A percentile compares a stretch with the other conserved stretches of the same genome.
Conservation (phyloP, 1,140 invertebrate genomes). For the Drosophila auraria region DNA sequence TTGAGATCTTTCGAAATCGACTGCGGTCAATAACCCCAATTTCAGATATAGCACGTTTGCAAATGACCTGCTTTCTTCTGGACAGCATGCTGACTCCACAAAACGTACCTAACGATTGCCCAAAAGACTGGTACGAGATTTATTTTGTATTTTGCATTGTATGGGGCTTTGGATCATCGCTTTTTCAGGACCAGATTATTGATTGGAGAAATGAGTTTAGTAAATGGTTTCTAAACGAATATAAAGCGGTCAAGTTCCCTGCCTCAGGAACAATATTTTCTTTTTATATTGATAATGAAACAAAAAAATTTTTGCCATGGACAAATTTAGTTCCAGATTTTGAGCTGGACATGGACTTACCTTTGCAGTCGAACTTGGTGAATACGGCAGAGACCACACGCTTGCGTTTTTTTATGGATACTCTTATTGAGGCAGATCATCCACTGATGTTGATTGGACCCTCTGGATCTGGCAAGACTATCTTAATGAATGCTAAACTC, state of each 20-base stretch:
- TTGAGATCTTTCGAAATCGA: constrained; percentile 12
- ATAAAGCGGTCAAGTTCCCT: constrained; percentile 9
- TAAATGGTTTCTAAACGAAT: constrained; percentile 10
- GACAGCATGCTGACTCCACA: constrained; percentile 7
- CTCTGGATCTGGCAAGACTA: constrained; percentile 9
- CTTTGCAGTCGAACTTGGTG: constrained; percentile 9
- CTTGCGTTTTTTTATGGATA: constrained; percentile 9
- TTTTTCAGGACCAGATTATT: constrained; percentile 14
- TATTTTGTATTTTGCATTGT: constrained; percentile 14
- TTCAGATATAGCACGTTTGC: constrained; percentile 14
- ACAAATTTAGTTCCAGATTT: constrained; percentile 14
- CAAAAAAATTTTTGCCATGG: constrained; percentile 12
- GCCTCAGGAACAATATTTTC: constrained; percentile 3
- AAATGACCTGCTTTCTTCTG: constrained; percentile 12
- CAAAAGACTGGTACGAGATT: constrained; percentile 11
- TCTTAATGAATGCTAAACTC: constrained; percentile 7
- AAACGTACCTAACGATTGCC: constrained; percentile 16
- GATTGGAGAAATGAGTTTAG: constrained; percentile 10
- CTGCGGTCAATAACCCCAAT: constrained; percentile 6
- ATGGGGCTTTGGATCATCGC: background rate
- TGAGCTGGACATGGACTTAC: constrained; percentile 3
- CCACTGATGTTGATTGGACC: constrained; percentile 5
- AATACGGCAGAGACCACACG: constrained; percentile 15
- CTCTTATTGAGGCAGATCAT: constrained; percentile 8
- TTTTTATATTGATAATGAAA: constrained; percentile 10